Evolutionary conservation across 2,888 invertebrate species (phyloP), one percentile per base, ranked within the genome.

Genomic region (Villa cingulata): DNA sequence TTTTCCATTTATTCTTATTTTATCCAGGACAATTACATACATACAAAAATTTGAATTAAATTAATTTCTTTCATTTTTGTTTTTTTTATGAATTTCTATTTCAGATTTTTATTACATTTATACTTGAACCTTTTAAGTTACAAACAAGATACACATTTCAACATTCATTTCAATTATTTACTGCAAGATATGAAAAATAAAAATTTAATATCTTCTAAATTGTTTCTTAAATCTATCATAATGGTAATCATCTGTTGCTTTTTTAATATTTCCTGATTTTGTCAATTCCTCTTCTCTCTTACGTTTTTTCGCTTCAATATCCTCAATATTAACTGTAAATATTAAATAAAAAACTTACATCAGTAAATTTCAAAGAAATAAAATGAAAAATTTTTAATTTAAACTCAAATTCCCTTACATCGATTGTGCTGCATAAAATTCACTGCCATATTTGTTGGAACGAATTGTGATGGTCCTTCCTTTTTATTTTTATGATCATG

Each of bases 361-460:
- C 14, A 18, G 3, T 20, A 51, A 51, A n/a, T 41, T 36, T 37
- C 23, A 17, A 17, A 29, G 3, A 43, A 41, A 17, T 43, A 2
- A 43, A 12, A 37, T 42, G 14, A 15, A 37, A 7, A 17, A 16
- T 7, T 7, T 1, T 12, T 47, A 42, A 19, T 34, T 44, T 27
- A 20, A n/a, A 16, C 7, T 16, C 2, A 4, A 16, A 36, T 15
- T 1, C 18, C 70, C 78, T 76, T 73, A 87, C 87, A 95, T 76
- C 94, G 77, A 69, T 94, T 94, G 64, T 96, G 95, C 60, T 96
- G 95, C 36, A 92, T 91, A 74, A 96, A 97, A 71, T 96, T 96
- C 1, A 95, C 95, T 14, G 96, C 95, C 86, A 96, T 91, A 65
- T 97, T 96, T 16, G 91, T 91, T 0, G 96, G 96, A 0, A 96